Conservation (phyloP, 2,797 vertebrate species). For the Sebastes variabilis region DNA sequence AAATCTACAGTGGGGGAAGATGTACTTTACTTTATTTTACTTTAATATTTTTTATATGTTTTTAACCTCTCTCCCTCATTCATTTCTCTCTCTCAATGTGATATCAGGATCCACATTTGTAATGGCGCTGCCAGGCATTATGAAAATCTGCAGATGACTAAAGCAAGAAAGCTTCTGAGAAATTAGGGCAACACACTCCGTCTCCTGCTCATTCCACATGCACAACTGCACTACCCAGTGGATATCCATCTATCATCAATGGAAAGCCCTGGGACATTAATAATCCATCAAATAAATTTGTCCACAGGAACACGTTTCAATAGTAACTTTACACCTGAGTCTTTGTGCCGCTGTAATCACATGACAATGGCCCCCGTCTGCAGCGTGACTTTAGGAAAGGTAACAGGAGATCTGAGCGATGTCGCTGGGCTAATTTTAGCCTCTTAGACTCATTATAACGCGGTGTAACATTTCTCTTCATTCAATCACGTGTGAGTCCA, state of each 20-base stretch:
- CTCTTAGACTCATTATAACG: constrained; percentile 61
- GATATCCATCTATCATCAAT: constrained; percentile 66
- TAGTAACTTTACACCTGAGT: constrained; percentile 74
- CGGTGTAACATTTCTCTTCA: constrained; percentile 65
- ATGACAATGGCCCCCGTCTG: constrained; percentile 67
- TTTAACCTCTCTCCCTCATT: neutral
- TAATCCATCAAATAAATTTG: constrained; percentile 76
- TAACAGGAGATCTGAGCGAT: constrained; percentile 68
- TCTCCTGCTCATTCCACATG: constrained; percentile 45
- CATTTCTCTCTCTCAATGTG: constrained; percentile 6
- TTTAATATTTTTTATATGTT: neutral
- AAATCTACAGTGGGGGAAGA: neutral
- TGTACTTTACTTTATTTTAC: neutral
- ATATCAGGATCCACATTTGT: constrained; percentile 34
- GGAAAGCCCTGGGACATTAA: constrained; percentile 70
- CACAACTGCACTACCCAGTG: constrained; percentile 57
- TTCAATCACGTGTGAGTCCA: constrained; percentile 49
- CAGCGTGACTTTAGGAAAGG: constrained; percentile 65
- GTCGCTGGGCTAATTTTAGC: constrained; percentile 70
- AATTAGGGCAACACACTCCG: constrained; percentile 52
- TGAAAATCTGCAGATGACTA: constrained; percentile 51
- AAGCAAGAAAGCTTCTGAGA: constrained; percentile 52
- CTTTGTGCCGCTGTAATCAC: constrained; percentile 69
- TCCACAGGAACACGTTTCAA: constrained; percentile 62
- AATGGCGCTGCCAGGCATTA: constrained; percentile 38